Evolutionary conservation across 2,888 invertebrate genomes (phyloP), one percentile per base, ranked within the genome.

Genomic region (Electrophaes corylata): DNA sequence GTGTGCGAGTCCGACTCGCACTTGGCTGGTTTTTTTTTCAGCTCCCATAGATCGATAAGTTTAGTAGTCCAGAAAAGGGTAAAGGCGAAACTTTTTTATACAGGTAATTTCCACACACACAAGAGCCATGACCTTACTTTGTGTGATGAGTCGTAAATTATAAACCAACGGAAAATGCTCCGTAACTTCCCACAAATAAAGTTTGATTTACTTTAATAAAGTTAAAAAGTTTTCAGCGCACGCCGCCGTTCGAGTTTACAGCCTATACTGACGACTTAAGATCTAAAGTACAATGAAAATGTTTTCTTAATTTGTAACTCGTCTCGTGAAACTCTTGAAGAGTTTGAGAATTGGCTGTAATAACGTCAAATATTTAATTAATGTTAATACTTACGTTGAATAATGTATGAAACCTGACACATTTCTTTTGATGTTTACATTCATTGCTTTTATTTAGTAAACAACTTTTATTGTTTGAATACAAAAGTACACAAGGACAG

Each of bases 191-290:
- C 16, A 47, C 46, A 59, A 59, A 59, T 55, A 59, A 59, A 59
- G 59, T 59, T 59, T 51, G 54, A 59, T 59, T 59, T 59, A 59
- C 54, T 59, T 59, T 51, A 50, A 50, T 50, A 41, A 46, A 50
- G 46, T 55, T 59, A 47, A 18, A 41, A 50, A 55, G 46, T 59
- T 59, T 54, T 37, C 31, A 14, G 6, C 16, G 40, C 0, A 33
- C 19, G 29, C 16, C 20, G n/a, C 10, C 57, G 29, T 45, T 37
- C 41, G 19, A 59, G 31, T 35, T 59, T 40, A 18, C 16, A 51
- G 43, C 41, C 55, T 55, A 47, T 54, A 16, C 19, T 16, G 11
- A 8, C 23, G 41, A 12, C 35, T 37, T 59, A 51, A 50, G 43
- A 54, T 54, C 41, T 35, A 37, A 41, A 47, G 37, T 50, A 33